phyloP scores from a whole-genome alignment of 2,797 vertebrate genomes.

The Notolepis coatsorum region DNA sequence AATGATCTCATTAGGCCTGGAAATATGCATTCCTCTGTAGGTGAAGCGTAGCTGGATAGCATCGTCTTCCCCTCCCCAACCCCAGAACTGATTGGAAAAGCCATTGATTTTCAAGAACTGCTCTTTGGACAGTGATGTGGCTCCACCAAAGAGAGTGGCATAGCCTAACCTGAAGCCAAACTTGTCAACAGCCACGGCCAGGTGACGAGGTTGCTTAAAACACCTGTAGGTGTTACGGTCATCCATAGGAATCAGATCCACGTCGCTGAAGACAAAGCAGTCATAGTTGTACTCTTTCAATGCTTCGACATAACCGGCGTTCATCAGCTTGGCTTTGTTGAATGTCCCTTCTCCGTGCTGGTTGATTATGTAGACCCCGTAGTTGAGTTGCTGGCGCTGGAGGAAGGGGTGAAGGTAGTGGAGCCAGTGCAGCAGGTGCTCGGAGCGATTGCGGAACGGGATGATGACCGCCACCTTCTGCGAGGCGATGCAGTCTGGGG shows the following conservation, averaged over 20 bases:
- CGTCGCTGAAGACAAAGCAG: conserved; percentile 90
- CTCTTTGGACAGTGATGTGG: conserved; percentile 86
- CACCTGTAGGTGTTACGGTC: conserved; percentile 88
- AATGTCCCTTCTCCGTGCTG: conserved; percentile 86
- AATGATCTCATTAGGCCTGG: neutral
- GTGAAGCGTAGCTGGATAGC: conserved; percentile 76
- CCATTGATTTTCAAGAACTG: conserved; percentile 89
- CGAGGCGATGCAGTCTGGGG: neutral
- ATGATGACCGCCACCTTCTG: neutral
- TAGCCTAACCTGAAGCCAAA: conserved; percentile 89
- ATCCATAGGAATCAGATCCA: conserved; percentile 90
- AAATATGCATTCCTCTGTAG: neutral
- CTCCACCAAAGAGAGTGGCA: conserved; percentile 87
- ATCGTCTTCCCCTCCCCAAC: conserved; percentile 91
- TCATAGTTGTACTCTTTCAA: conserved; percentile 88
- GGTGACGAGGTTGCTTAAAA: conserved; percentile 86
- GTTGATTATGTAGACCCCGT: neutral
- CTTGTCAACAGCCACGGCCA: conserved; percentile 91
- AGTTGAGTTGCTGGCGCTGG: neutral
- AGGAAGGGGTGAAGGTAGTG: neutral
- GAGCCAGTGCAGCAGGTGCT: neutral
- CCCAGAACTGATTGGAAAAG: conserved; percentile 92
- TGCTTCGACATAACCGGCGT: conserved; percentile 86
- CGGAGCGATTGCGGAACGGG: neutral
- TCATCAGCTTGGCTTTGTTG: conserved; percentile 90